These are phyloP conservation scores for Heteromormyrus szaboi DNA, from an alignment of 2,797 vertebrate species.

Conservation along the genomic window DNA sequence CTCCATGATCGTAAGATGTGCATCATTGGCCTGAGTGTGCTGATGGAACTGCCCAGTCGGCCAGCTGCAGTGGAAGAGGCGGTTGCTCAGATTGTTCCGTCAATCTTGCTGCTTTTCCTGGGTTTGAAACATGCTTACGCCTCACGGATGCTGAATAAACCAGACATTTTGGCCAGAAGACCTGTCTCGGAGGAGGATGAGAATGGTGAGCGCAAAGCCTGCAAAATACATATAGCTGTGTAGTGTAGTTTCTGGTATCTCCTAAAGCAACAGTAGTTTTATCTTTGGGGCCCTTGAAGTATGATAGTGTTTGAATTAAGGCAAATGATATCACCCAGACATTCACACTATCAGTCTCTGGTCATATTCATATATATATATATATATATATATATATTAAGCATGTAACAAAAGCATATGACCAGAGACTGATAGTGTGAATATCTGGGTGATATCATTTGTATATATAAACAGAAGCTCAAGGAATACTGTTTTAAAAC, in stretches of 20 bases:
- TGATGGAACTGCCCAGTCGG: constrained; percentile 82
- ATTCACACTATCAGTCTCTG: background rate
- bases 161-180: constrained; percentile 58
- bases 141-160: constrained; percentile 73
- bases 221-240: background rate
- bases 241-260: background rate
- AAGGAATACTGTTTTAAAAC: background rate
- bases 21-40: constrained; percentile 87
- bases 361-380: background rate
- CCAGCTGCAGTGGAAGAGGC: constrained; percentile 77
- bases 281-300: background rate
- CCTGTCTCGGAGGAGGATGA: constrained; percentile 75
- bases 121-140: constrained; percentile 87
- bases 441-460: too few relatives aligned
- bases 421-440: too few relatives aligned
- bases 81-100: constrained; percentile 81
- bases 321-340: background rate
- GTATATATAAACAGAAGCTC: background rate
- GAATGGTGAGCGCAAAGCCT: constrained; percentile 65
- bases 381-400: too few relatives aligned
- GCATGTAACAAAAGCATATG: too few relatives aligned
- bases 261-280: background rate
- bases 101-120: constrained; percentile 87
- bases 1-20: constrained; percentile 96
- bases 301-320: background rate